Base-by-base conservation (phyloP, 1,140 invertebrate genomes). In the Zaprionus kolodkinae region DNA sequence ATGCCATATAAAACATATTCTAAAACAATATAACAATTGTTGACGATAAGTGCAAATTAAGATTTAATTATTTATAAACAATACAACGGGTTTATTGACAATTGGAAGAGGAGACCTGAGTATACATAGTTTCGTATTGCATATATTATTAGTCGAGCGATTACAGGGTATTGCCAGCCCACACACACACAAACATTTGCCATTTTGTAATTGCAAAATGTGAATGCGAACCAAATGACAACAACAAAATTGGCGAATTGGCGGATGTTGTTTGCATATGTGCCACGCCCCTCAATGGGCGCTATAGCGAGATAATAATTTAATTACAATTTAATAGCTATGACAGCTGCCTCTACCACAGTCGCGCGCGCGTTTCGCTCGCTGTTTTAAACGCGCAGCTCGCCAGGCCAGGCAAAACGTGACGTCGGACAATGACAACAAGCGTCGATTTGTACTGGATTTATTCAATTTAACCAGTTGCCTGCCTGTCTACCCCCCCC, bases 241-340 rank as follows among this genome's bases (percentile, higher is more conserved):
- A 40, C 63, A 50, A 40, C 55, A 64, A 69, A 40, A 13, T 5
- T 0, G 38, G 82, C 67, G 69, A 83, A 83, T 83, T 79, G 64
- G 81, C 81, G 81, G 81, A 84, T 85, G 77, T 80, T 80, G 81
- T 69, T 72, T 84, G 76, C 76, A 67, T 76, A 66, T 55, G 40
- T 27, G 54, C 52, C 73, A 71, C 74, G 70, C 81, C 77, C 52
- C 62, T 17, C 61, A 33, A 40, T 25, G 30, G 30, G 54, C 40
- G 52, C 56, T 48, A 6, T 64, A 45, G 63, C 74, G 66, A 85
- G 77, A 85, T 85, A 85, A 85, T 85, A 81, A 78, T 85, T 80
- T 85, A 85, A 85, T 85, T 85, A 72, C 81, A 85, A 80, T 80
- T 78, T 85, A 76, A 83, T 83, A 65, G 76, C 68, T 75, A 6